Evolutionary conservation across 1,140 invertebrate species (phyloP).

Genomic region (Ptiloglossa arizonensis): DNA sequence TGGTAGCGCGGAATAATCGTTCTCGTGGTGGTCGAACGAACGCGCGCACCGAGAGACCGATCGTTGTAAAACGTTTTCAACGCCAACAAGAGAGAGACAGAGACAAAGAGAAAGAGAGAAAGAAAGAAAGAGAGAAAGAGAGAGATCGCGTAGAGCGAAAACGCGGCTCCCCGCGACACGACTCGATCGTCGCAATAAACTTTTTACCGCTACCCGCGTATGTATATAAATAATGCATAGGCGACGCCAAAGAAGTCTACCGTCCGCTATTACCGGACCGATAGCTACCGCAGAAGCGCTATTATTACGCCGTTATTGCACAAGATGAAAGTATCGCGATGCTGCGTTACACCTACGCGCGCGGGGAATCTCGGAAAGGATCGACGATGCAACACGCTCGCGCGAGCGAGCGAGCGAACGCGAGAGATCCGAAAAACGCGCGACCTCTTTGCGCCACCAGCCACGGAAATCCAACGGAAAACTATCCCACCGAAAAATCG

Average conservation of each 20-base stretch:
- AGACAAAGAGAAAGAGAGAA: no score
- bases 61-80: background rate
- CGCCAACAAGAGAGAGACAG: background rate
- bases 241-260: conserved; percentile 9
- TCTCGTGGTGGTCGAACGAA: background rate
- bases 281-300: conserved; percentile 38
- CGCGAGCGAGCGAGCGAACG: no score
- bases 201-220: conserved; percentile 9
- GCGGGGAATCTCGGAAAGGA: background rate
- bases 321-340: conserved; percentile 39
- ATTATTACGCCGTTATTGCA: conserved; percentile 41
- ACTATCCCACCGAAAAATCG: no score
- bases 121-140: no score
- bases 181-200: background rate
- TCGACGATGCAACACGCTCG: background rate
- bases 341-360: conserved; percentile 19
- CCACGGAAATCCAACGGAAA: no score
- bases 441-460: no score
- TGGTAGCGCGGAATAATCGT: conserved; percentile 20
- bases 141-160: no score
- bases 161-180: no score
- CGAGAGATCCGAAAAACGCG: no score
- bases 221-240: conserved; percentile 35
- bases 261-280: conserved; percentile 30
- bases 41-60: background rate